Conservation (phyloP, 1,140 invertebrate species). For the Aphelinus atriplicis region DNA sequence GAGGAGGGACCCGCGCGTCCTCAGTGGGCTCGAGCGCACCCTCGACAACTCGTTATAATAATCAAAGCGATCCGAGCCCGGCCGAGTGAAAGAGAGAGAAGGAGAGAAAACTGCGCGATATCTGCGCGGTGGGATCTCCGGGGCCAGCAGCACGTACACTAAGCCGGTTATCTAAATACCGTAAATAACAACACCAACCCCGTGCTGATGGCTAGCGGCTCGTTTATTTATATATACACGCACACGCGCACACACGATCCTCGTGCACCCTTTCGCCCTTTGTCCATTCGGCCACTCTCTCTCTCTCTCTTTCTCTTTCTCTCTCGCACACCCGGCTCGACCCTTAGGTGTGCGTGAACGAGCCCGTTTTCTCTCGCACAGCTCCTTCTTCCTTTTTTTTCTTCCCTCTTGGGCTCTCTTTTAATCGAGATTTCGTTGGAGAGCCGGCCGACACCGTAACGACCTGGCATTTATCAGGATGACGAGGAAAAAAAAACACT, state of each 20-base stretch:
- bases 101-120: not conserved
- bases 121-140: slow-evolving; percentile 17
- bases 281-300: too few species aligned
- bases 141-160: not conserved
- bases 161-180: slow-evolving; percentile 53
- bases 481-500: not conserved
- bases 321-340: too few species aligned
- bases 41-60: slow-evolving; percentile 21
- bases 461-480: slow-evolving; percentile 26
- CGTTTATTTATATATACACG: not conserved
- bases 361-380: not conserved
- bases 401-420: not conserved
- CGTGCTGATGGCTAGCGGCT: not conserved
- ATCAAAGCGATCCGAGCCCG: slow-evolving; percentile 9
- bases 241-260: too few species aligned
- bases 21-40: too few species aligned
- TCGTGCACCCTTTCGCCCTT: slow-evolving; percentile 17
- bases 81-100: too few species aligned
- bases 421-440: not conserved
- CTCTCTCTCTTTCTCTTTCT: too few species aligned
- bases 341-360: too few species aligned
- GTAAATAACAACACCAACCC: slow-evolving; percentile 51
- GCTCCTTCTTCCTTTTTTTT: not conserved
- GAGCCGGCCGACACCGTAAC: not conserved
- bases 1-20: too few species aligned